Evolutionary conservation across 2,797 vertebrate genomes (phyloP), one percentile per base, ranked within the genome.

Genomic region (Notolabrus celidotus): DNA sequence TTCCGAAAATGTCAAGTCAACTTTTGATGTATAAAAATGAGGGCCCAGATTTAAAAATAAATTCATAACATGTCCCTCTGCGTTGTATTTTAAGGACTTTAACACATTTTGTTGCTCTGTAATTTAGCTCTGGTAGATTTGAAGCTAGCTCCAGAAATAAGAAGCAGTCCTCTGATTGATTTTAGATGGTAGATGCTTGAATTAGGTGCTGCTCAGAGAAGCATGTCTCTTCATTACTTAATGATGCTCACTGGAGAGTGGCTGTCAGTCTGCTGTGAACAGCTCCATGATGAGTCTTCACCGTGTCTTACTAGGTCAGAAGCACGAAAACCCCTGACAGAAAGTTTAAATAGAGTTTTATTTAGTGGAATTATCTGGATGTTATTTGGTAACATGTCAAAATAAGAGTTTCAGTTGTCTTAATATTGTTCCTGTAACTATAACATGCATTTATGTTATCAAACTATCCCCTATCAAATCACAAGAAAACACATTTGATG

Each of bases 201-300:
- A 73, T 67, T 56, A 69, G 56, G n/a, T 58, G 22, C 54, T 76
- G 67, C 71, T 70, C 69, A 52, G 29, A 62, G 61, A 51, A 72
- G 75, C 66, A 14, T 72, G 51, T 71, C 56, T 56, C 38, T 6
- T 68, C 75, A 58, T 79, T 59, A 62, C 38, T 54, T 88, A 84
- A 91, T 86, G 72, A 61, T 57, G 70, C 84, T 70, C 76, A 46
- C 62, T 84, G 79, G 85, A 88, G 2, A 39, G 38, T 10, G 29
- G 47, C 57, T 82, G 70, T 82, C 82, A 72, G 45, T 79, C 62
- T 68, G 67, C 42, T 49, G 62, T 60, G 46, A 69, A 75, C 25
- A 33, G 59, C 27, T 43, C 27, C 64, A 16, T 79, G 62, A 20
- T 65, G 33, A 70, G 42, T 14, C 42, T 25, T 68, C n/a, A 63